These are phyloP conservation scores for Spheniscus mendiculus DNA, from an alignment of 2,113 vertebrate genomes.

Conservation along the genomic window DNA sequence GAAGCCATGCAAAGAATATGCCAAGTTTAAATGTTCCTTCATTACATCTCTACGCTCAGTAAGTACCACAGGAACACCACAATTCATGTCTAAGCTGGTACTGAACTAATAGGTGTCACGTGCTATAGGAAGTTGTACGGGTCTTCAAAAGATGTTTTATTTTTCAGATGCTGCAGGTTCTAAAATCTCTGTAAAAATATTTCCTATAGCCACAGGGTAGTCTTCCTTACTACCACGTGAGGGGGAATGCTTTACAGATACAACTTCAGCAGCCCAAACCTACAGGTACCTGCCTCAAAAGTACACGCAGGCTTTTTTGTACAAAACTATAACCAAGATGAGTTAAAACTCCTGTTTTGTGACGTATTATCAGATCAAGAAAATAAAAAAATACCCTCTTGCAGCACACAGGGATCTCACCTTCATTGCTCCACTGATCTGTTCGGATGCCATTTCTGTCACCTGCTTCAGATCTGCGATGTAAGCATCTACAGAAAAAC, in stretches of 20 bases:
- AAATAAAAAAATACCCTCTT: neutral
- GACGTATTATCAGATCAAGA: neutral
- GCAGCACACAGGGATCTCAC: constrained; percentile 66
- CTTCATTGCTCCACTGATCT: constrained; percentile 83
- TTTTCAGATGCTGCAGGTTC: neutral
- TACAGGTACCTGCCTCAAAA: neutral
- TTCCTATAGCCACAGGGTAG: neutral
- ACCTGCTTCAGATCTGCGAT: constrained; percentile 75
- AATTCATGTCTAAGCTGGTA: neutral
- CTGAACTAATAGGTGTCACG: neutral
- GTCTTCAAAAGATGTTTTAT: neutral
- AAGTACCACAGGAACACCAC: neutral
- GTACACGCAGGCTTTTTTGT: neutral
- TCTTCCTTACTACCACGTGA: neutral
- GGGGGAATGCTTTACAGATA: neutral
- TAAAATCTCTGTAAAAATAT: neutral
- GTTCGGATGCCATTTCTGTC: constrained; percentile 71
- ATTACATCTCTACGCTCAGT: neutral
- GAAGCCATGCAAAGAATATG: neutral
- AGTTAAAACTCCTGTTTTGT: neutral
- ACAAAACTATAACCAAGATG: neutral
- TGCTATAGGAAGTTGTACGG: neutral
- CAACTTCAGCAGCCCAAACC: neutral
- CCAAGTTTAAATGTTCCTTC: neutral
- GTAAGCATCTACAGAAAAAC: constrained; percentile 59